Evolutionary conservation across 2,797 vertebrate genomes (phyloP).

Genomic region (Sebastes goodei): DNA sequence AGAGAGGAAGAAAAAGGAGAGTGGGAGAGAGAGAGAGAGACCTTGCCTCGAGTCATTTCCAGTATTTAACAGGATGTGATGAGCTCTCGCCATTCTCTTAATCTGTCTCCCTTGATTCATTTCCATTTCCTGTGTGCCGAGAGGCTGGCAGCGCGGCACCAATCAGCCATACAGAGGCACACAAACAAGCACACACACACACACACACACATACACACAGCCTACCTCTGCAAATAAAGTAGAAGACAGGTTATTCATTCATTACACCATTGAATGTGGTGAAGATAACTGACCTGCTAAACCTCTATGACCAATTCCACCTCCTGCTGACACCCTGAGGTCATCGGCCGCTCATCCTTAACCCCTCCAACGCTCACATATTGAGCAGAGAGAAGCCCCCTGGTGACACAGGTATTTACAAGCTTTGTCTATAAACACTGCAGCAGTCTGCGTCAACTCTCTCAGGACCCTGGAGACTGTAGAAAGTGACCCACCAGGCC

Average conservation of each 20-base stretch:
- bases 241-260: conserved; percentile 45
- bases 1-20: conserved; percentile 9
- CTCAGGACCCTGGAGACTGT: conserved; percentile 9
- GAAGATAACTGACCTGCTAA: conserved; percentile 3
- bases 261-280: conserved; percentile 31
- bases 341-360: conserved; percentile 44
- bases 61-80: conserved; percentile 91
- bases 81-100: conserved; percentile 93
- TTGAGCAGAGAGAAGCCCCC: not conserved
- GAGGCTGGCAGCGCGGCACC: conserved; percentile 82
- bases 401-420: conserved; percentile 48
- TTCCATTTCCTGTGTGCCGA: conserved; percentile 77
- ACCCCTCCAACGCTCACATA: conserved; percentile 42
- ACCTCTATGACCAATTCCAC: conserved; percentile 3
- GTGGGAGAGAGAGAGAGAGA: conserved; percentile 35
- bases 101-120: conserved; percentile 97
- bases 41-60: conserved; percentile 87
- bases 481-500: not conserved
- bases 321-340: conserved; percentile 37
- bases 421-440: conserved; percentile 38
- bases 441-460: not conserved
- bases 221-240: conserved; percentile 29
- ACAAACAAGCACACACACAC: conserved; percentile 49
- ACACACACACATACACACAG: conserved; percentile 26
- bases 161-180: conserved; percentile 41